These are phyloP conservation scores for Drosophila chauvacae DNA, from an alignment of 1,140 invertebrate species.

Conservation along the genomic window DNA sequence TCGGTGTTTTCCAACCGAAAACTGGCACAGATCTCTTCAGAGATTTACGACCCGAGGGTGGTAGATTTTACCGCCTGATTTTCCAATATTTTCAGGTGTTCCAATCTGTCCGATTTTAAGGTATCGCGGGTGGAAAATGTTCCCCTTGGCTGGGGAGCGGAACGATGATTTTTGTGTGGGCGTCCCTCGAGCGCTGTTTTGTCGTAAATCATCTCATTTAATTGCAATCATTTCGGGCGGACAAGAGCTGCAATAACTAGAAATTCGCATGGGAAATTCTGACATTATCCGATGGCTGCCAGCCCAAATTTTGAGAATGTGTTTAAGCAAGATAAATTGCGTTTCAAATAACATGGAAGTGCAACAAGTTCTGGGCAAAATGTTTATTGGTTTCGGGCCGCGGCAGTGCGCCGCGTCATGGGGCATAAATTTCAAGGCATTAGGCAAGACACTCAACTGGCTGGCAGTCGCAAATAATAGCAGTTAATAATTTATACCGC, in stretches of 20 bases:
- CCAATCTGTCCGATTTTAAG: constrained; percentile 51
- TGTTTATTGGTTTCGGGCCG: constrained; percentile 51
- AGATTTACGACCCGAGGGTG: constrained; percentile 63
- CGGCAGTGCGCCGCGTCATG: constrained; percentile 47
- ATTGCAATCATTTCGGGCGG: constrained; percentile 72
- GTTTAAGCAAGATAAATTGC: constrained; percentile 68
- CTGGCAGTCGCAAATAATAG: constrained; percentile 58
- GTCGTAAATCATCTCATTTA: constrained; percentile 74
- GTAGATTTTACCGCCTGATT: constrained; percentile 51
- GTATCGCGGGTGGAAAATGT: constrained; percentile 22
- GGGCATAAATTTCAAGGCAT: constrained; percentile 64
- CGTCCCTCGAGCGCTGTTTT: constrained; percentile 43
- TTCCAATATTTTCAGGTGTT: constrained; percentile 70
- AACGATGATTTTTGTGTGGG: constrained; percentile 46
- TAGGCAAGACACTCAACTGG: constrained; percentile 18
- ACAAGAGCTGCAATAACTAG: constrained; percentile 25
- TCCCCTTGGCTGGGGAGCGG: constrained; percentile 5
- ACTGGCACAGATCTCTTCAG: constrained; percentile 49
- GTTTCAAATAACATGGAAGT: constrained; percentile 66
- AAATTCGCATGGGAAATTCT: constrained; percentile 46
- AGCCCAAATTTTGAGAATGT: constrained; percentile 41
- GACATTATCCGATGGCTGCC: constrained; percentile 39
- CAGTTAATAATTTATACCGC: constrained; percentile 72
- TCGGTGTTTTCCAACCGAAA: constrained; percentile 64
- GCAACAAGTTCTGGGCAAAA: constrained; percentile 68